These are phyloP conservation scores for Neopipo cinnamomea DNA, from an alignment of 2,113 vertebrate species.

Conservation along the genomic window DNA sequence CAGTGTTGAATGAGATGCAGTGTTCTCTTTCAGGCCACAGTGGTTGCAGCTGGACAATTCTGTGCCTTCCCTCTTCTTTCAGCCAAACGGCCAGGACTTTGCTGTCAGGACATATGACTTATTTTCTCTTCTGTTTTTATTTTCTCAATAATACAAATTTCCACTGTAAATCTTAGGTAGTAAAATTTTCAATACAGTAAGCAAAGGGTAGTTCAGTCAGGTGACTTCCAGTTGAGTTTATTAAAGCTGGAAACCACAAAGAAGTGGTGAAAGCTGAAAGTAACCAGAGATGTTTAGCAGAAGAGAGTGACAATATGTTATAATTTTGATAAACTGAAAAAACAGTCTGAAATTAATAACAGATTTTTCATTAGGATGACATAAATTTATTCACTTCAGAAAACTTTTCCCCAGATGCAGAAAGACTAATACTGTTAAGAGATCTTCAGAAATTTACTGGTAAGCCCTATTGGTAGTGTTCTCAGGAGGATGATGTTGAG, in stretches of 20 bases:
- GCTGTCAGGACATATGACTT: background rate
- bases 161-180: background rate
- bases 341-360: background rate
- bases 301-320: background rate
- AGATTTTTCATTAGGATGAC: background rate
- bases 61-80: background rate
- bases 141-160: background rate
- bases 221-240: background rate
- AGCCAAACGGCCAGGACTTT: background rate
- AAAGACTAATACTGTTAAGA: conserved; percentile 2
- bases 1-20: background rate
- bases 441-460: background rate
- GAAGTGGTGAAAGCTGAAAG: background rate
- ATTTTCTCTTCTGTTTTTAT: background rate
- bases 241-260: background rate
- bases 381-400: background rate
- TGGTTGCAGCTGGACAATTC: background rate
- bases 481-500: background rate
- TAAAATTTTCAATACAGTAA: background rate
- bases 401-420: background rate
- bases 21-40: background rate
- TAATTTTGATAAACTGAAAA: background rate
- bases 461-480: background rate
- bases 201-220: background rate
- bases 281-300: background rate